These are phyloP conservation scores for Falcaria lacertinaria DNA, from an alignment of 2,888 invertebrate species.

Conservation along the genomic window DNA sequence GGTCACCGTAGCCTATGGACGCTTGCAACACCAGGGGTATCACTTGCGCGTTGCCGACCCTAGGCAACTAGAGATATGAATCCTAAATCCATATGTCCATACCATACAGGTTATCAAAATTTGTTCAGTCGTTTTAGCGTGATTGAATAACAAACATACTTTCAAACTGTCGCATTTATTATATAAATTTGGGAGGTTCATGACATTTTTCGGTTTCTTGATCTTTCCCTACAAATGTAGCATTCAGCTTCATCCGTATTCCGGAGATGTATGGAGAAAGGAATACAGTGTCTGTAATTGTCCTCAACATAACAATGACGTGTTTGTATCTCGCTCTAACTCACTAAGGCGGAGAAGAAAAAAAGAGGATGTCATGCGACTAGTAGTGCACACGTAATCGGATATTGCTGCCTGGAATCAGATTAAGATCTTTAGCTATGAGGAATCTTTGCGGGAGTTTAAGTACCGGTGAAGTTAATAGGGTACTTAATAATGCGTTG, in stretches of 20 bases:
- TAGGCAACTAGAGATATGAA: too few relatives aligned
- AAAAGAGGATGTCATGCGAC: not conserved
- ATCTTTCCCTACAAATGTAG: not conserved
- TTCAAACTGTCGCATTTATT: too few relatives aligned
- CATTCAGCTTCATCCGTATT: not conserved
- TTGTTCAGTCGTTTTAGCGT: too few relatives aligned
- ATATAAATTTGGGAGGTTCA: too few relatives aligned
- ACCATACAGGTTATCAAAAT: too few relatives aligned
- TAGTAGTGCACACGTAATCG: not conserved
- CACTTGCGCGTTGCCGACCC: too few relatives aligned
- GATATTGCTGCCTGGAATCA: constrained; percentile 1
- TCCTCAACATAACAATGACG: not conserved
- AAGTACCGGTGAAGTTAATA: too few relatives aligned
- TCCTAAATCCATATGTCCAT: too few relatives aligned
- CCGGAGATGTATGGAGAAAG: not conserved
- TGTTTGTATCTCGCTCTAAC: not conserved
- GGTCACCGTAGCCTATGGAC: too few relatives aligned
- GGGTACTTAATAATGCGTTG: too few relatives aligned
- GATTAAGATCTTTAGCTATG: constrained; percentile 5
- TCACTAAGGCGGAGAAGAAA: not conserved
- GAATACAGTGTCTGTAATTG: not conserved
- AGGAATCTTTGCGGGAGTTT: constrained; percentile 4
- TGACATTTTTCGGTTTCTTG: not conserved
- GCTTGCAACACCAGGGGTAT: too few relatives aligned
- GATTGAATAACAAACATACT: too few relatives aligned